These are phyloP conservation scores for Stichopus horrens DNA, from an alignment of 53 echinoderm and acorn worm species.

Conservation along the genomic window DNA sequence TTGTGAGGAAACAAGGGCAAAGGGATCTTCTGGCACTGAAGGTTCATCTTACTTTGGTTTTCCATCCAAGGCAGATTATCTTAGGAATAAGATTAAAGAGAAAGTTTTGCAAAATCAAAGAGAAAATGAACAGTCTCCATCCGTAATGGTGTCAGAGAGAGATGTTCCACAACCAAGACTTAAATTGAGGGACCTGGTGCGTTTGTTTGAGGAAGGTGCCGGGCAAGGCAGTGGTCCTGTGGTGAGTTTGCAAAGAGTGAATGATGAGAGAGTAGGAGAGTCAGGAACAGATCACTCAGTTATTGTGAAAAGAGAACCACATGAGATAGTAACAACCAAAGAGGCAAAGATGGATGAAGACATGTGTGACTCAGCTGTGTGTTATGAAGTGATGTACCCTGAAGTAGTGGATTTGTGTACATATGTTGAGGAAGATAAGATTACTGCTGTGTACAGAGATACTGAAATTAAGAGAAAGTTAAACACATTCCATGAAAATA, in stretches of 20 bases:
- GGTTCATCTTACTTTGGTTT: neutral
- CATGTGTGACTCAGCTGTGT: neutral
- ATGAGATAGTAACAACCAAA: too few relatives aligned
- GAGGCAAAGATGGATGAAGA: neutral
- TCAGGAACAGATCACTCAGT: too few relatives aligned
- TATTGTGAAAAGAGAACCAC: too few relatives aligned
- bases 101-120: neutral
- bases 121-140: neutral
- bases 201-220: neutral
- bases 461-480: neutral
- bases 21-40: neutral
- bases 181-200: neutral
- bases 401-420: neutral
- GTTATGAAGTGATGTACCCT: neutral
- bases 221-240: neutral
- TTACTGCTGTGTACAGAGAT: neutral
- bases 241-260: too few relatives aligned
- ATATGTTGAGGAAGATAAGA: neutral
- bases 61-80: constrained; percentile 26
- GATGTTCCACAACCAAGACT: neutral
- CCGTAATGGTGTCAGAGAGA: neutral
- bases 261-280: too few relatives aligned
- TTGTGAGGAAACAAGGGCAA: neutral
- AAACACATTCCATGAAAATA: neutral
- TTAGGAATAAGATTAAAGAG: neutral